Conservation (phyloP, 2,797 vertebrate genomes). For the Bucorvus abyssinicus region DNA sequence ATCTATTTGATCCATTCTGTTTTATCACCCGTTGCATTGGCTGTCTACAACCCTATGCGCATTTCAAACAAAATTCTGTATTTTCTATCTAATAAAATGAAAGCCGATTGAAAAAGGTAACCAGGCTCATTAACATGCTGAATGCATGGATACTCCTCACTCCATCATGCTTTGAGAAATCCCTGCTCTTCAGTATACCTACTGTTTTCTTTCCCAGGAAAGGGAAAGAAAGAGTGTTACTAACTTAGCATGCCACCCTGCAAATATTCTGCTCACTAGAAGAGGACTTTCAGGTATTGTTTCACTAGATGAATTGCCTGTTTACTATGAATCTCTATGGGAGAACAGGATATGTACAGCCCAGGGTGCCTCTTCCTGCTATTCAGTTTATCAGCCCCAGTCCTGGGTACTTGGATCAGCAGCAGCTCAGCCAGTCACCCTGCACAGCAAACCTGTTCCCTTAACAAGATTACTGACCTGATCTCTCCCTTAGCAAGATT, state of each 20-base stretch:
- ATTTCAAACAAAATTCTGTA: background rate
- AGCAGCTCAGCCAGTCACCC: background rate
- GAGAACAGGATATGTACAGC: background rate
- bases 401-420: background rate
- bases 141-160: background rate
- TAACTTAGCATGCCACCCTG: background rate
- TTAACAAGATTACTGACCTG: background rate
- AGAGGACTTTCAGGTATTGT: background rate
- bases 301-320: background rate
- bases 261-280: background rate
- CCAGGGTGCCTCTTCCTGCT: constrained; percentile 12
- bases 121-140: background rate
- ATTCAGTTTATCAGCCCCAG: background rate
- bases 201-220: background rate
- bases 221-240: background rate
- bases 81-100: background rate
- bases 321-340: background rate
- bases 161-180: no score
- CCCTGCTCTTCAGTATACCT: background rate
- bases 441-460: background rate
- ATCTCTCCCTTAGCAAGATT: background rate
- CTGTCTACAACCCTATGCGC: background rate
- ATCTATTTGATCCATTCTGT: background rate
- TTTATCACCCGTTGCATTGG: background rate
- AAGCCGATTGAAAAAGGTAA: background rate